phyloP scores from a whole-genome alignment of 2,113 vertebrate species.

The Formicarius rufipectus region DNA sequence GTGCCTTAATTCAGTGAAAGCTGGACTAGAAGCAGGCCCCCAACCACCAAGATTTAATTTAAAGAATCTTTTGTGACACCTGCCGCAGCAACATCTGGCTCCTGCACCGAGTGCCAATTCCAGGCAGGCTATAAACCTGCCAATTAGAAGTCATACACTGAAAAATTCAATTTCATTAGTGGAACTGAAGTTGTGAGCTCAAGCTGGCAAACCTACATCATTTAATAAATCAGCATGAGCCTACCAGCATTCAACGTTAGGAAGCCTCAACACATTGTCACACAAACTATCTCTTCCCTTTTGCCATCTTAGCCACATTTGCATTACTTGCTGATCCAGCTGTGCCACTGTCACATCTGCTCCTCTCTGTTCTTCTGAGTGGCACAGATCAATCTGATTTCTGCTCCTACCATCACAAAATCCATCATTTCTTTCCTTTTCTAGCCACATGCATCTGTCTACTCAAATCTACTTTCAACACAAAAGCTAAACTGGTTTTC shows the following conservation, averaged over 20 bases:
- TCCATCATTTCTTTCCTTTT: neutral
- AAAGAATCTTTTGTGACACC: neutral
- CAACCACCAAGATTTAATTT: neutral
- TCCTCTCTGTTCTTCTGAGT: neutral
- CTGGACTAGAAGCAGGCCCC: neutral
- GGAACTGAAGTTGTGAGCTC: conserved; percentile 17
- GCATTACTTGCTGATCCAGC: neutral
- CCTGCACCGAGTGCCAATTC: neutral
- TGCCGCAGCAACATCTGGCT: conserved; percentile 14
- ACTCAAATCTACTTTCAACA: neutral
- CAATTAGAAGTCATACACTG: neutral
- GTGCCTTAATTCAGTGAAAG: neutral
- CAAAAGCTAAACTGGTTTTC: neutral
- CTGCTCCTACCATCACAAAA: neutral
- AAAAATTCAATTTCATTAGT: conserved; percentile 37
- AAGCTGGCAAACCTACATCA: neutral
- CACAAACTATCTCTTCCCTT: neutral
- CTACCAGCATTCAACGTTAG: neutral
- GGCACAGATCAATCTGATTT: neutral
- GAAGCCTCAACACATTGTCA: neutral
- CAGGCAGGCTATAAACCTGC: neutral
- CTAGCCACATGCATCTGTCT: neutral
- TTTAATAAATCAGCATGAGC: neutral
- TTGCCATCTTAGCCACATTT: neutral
- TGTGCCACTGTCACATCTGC: neutral